Conservation (phyloP, 2,113 vertebrate species). For the Lepus americanus region DNA sequence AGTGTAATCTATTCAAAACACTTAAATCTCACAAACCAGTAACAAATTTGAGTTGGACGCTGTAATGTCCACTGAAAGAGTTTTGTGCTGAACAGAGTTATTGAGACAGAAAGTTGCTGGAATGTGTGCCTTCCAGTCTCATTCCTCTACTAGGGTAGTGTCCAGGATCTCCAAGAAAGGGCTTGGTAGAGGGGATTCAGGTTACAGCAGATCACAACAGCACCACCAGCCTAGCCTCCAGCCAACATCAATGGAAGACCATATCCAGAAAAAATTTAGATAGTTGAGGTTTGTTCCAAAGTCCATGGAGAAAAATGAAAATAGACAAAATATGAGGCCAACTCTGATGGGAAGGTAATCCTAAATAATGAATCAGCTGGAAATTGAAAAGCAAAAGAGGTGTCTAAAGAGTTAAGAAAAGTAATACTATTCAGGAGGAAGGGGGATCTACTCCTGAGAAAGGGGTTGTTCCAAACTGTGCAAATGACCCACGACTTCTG, state of each 20-base stretch:
- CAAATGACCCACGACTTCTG: slow-evolving; percentile 4
- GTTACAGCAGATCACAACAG: background rate
- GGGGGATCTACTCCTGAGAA: background rate
- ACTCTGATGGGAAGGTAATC: background rate
- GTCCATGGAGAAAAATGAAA: background rate
- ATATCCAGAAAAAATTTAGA: background rate
- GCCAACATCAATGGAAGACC: background rate
- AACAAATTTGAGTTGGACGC: background rate
- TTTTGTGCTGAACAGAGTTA: background rate
- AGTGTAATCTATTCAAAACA: background rate
- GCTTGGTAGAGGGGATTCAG: background rate
- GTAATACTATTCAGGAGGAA: background rate
- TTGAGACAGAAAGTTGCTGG: background rate
- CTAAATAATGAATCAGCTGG: background rate
- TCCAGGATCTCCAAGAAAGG: background rate
- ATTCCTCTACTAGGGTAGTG: background rate
- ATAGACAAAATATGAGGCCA: background rate
- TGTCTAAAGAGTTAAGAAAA: background rate
- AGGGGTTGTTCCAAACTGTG: background rate
- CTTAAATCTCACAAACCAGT: background rate
- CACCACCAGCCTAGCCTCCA: background rate
- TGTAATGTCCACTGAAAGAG: background rate
- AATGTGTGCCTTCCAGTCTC: background rate
- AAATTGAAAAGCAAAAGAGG: slow-evolving; percentile 16
- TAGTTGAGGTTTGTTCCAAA: background rate